phyloP scores from a whole-genome alignment of 2,888 invertebrate genomes.

The Drosophila cognata region DNA sequence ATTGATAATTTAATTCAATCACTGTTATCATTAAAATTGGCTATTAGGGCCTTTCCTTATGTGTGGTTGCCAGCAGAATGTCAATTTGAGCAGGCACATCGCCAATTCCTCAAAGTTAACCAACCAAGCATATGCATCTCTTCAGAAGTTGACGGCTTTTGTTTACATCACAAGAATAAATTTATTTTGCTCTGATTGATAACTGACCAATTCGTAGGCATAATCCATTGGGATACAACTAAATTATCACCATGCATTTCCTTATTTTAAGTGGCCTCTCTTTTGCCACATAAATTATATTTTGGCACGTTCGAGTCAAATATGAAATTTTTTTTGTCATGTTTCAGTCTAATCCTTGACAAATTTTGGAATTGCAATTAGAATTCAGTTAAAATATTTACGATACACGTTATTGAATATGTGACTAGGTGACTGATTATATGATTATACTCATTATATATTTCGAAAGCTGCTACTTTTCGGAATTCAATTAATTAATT shows the following conservation, averaged over 20 bases:
- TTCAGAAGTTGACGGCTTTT: constrained; percentile 2
- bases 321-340: background rate
- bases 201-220: constrained; percentile 16
- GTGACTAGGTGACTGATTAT: background rate
- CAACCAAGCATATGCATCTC: constrained; percentile 22
- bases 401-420: background rate
- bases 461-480: background rate
- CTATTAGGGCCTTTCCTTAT: constrained; percentile 28
- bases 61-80: constrained; percentile 39
- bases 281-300: constrained; percentile 30
- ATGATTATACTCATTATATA: background rate
- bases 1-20: constrained; percentile 80
- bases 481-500: background rate
- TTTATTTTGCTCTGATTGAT: constrained; percentile 8
- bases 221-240: background rate
- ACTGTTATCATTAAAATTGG: constrained; percentile 71
- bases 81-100: constrained; percentile 57
- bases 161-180: constrained; percentile 8
- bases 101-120: constrained; percentile 4
- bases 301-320: constrained; percentile 41
- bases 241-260: constrained; percentile 1
- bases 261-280: constrained; percentile 1
- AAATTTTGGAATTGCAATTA: background rate
- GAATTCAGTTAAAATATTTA: background rate
- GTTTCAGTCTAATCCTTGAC: background rate